Percentiles rank a stretch among this genome's conserved stretches.
Evolutionary conservation across 1,140 invertebrate species (phyloP).

Genomic region (Ectropis grisescens): DNA sequence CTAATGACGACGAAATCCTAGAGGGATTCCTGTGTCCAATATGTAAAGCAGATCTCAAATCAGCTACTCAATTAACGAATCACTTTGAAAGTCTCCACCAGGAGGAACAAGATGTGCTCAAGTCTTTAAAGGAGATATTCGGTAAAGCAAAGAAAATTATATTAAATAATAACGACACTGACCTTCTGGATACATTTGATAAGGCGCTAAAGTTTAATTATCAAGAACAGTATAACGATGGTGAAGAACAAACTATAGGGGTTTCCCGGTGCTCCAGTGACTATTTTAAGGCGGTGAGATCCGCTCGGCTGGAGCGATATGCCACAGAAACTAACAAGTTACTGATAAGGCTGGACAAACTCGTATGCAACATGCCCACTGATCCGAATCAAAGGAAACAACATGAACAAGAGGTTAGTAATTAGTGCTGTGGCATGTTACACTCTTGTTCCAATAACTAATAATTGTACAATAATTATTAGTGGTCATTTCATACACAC

Average conservation of each 20-base stretch:
- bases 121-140: slow-evolving; percentile 91
- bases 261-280: slow-evolving; percentile 78
- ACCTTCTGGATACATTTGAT: slow-evolving; percentile 71
- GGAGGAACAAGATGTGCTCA: slow-evolving; percentile 91
- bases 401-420: slow-evolving; percentile 74
- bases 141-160: slow-evolving; percentile 92
- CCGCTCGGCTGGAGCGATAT: slow-evolving; percentile 82
- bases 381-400: slow-evolving; percentile 89
- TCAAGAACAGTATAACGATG: slow-evolving; percentile 45
- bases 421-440: no score
- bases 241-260: slow-evolving; percentile 79
- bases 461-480: no score
- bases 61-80: slow-evolving; percentile 82
- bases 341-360: slow-evolving; percentile 92
- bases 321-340: slow-evolving; percentile 96
- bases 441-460: no score
- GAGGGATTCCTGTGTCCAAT: slow-evolving; percentile 96
- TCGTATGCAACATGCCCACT: slow-evolving; percentile 85
- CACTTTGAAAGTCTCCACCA: slow-evolving; percentile 92
- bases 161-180: slow-evolving; percentile 81
- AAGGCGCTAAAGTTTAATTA: slow-evolving; percentile 59
- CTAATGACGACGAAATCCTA: slow-evolving; percentile 75
- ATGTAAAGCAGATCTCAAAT: slow-evolving; percentile 90
- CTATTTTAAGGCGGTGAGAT: slow-evolving; percentile 81
- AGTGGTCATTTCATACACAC: no score